Conservation (phyloP, 2,113 vertebrate genomes). For the Limnothrissa miodon region DNA sequence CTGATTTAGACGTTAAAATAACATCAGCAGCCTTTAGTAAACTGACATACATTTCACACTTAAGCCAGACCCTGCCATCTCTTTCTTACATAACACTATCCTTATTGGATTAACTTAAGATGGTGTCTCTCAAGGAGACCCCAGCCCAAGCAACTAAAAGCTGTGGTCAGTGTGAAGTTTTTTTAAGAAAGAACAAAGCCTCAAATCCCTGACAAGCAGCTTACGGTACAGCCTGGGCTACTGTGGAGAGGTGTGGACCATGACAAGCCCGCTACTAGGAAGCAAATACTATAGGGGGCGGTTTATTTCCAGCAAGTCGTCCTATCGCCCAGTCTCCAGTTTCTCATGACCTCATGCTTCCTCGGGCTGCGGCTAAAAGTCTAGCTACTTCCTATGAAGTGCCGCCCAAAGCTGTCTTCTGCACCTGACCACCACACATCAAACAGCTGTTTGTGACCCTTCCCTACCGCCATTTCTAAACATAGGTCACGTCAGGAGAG, state of each 20-base stretch:
- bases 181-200: not conserved
- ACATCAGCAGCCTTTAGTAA: not conserved
- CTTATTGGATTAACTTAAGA: not conserved
- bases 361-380: not conserved
- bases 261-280: not conserved
- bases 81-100: not conserved
- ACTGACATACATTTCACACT: not conserved
- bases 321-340: conserved; percentile 28
- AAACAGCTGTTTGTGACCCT: conserved; percentile 18
- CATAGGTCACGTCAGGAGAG: conserved; percentile 26
- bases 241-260: not conserved
- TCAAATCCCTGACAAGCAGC: not conserved
- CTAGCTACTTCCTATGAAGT: conserved; percentile 42
- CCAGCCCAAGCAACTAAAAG: not conserved
- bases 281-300: conserved; percentile 11
- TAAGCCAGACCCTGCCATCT: not conserved
- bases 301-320: conserved; percentile 35
- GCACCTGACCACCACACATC: conserved; percentile 45
- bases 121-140: not conserved
- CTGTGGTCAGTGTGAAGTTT: not conserved
- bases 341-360: conserved; percentile 32
- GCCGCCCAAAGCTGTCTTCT: conserved; percentile 34
- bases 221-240: not conserved
- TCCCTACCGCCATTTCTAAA: conserved; percentile 20
- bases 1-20: too few relatives aligned